Percentiles rank a stretch among this genome's conserved stretches.
These are phyloP conservation scores for Hemicrepidius hirtus DNA, from an alignment of 2,888 invertebrate species.

Conservation along the genomic window DNA sequence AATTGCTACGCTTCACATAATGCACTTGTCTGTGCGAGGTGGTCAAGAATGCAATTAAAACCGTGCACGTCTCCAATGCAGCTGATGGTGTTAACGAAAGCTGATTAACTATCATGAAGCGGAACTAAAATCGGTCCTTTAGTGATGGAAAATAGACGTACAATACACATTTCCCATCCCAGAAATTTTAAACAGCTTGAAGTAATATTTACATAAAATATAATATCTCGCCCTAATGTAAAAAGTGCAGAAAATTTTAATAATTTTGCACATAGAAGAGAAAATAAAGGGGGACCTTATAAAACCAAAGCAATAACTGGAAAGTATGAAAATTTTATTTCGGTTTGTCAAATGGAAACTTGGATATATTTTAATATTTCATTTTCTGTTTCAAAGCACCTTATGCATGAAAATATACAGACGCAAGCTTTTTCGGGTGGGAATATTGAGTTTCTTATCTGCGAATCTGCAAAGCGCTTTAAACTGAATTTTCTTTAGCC, in stretches of 20 bases:
- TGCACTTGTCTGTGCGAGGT: neutral
- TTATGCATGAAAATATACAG: constrained; percentile 20
- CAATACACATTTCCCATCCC: neutral
- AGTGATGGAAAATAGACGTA: neutral
- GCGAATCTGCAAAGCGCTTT: neutral
- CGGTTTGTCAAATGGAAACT: constrained; percentile 30
- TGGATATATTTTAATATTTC: constrained; percentile 37
- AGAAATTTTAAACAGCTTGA: constrained; percentile 3
- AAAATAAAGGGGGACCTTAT: constrained; percentile 1
- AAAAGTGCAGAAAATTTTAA: constrained; percentile 7
- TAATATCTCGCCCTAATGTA: neutral
- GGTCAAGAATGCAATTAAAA: constrained; percentile 30
- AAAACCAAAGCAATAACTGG: constrained; percentile 26
- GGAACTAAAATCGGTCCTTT: neutral
- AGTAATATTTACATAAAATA: neutral
- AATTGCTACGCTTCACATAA: constrained; percentile 1
- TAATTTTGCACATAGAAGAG: neutral
- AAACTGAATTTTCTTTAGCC: constrained; percentile 19
- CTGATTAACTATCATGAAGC: neutral
- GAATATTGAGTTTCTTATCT: constrained; percentile 9
- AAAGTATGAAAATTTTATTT: constrained; percentile 26
- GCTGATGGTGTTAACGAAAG: constrained; percentile 7
- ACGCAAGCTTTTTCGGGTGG: neutral
- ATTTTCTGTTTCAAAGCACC: constrained; percentile 27
- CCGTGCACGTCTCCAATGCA: neutral